Conservation (phyloP, 2,888 invertebrate genomes). For the Miltochrista miniata region DNA sequence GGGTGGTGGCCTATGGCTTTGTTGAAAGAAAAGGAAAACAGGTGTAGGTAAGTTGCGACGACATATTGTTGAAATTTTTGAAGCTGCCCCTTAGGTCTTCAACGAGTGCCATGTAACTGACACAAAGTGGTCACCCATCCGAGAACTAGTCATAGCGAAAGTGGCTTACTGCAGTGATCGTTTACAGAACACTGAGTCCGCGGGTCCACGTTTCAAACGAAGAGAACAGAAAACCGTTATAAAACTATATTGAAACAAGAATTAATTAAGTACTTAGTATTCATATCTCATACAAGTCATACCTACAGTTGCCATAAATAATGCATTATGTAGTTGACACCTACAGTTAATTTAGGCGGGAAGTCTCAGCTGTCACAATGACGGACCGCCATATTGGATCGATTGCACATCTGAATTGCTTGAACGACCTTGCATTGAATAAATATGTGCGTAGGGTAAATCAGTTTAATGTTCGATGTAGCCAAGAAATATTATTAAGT, state of each 20-base stretch:
- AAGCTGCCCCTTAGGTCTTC: no score
- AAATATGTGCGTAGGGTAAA: neutral
- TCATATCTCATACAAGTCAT: neutral
- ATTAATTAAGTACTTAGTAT: neutral
- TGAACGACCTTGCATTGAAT: conserved; percentile 12
- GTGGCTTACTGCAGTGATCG: no score
- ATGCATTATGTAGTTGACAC: neutral
- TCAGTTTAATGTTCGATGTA: conserved; percentile 1
- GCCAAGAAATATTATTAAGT: neutral
- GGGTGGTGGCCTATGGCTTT: no score
- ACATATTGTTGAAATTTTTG: no score
- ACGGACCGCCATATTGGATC: conserved; percentile 17
- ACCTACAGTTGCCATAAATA: conserved; percentile 6
- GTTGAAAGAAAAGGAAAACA: no score
- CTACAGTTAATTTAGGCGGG: conserved; percentile 7
- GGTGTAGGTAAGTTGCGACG: no score
- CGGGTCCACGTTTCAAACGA: no score
- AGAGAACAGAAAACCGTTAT: neutral
- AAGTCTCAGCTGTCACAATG: conserved; percentile 10
- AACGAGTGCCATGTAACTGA: no score
- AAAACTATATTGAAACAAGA: neutral
- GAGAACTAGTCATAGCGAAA: no score
- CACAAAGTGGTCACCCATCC: no score
- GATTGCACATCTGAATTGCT: conserved; percentile 7
- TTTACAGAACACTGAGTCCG: no score